These are phyloP conservation scores for Ardeotis arabs DNA, from an alignment of 2,113 vertebrate genomes.

Conservation along the genomic window DNA sequence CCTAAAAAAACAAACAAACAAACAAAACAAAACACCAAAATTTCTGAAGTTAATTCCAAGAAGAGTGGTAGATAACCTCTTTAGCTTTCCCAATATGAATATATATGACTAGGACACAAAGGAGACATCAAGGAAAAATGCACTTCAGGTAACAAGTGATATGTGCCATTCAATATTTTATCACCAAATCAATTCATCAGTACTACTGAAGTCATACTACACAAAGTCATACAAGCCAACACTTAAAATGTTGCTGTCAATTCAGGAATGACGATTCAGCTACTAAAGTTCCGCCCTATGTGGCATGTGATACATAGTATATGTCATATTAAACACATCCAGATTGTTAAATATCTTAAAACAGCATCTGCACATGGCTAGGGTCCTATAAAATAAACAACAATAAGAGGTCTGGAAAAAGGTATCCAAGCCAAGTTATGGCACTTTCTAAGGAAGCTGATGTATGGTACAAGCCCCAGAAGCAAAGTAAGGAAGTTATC, in stretches of 20 bases:
- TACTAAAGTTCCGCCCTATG: neutral
- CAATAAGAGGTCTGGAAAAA: neutral
- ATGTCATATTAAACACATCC: neutral
- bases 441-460: neutral
- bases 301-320: neutral
- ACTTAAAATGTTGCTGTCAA: neutral
- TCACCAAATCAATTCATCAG: neutral
- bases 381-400: neutral
- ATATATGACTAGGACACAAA: neutral
- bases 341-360: neutral
- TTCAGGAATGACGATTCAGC: neutral
- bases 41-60: neutral
- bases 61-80: neutral
- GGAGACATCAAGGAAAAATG: neutral
- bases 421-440: neutral
- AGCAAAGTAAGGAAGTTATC: neutral
- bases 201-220: neutral
- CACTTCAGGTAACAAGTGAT: neutral
- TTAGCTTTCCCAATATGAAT: neutral
- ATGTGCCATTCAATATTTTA: neutral
- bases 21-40: neutral
- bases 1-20: constrained; percentile 74
- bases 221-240: neutral
- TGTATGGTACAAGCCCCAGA: neutral
- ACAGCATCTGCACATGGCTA: neutral